A percentile compares a stretch with the other conserved stretches of the same genome.
These are phyloP conservation scores for Phaenicophaeus curvirostris DNA, from an alignment of 2,797 vertebrate species.

Conservation along the genomic window DNA sequence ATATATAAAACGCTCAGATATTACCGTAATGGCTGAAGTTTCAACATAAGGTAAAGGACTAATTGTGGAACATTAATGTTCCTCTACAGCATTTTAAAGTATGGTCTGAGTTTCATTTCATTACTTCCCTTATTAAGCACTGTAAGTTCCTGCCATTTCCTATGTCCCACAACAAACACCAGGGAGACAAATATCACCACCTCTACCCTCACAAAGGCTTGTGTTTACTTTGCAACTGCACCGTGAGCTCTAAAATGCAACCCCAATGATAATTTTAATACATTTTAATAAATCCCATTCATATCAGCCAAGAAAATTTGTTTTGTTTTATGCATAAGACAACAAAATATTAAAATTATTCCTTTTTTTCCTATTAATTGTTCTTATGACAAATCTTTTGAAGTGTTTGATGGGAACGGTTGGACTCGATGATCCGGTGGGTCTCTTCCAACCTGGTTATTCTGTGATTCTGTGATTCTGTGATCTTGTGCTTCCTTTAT, in stretches of 20 bases:
- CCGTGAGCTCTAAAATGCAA: background rate
- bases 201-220: background rate
- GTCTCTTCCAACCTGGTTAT: too few relatives aligned
- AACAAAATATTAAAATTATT: background rate
- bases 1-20: background rate
- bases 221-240: background rate
- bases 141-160: background rate
- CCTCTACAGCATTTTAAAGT: background rate
- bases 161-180: background rate
- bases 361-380: background rate
- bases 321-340: background rate
- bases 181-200: background rate
- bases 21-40: background rate
- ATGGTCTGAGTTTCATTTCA: background rate
- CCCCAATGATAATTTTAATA: background rate
- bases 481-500: background rate
- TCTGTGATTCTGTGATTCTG: too few relatives aligned
- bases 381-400: background rate
- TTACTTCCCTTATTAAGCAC: background rate
- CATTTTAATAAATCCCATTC: background rate
- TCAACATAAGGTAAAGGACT: background rate
- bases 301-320: background rate
- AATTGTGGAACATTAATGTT: background rate
- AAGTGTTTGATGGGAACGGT: too few relatives aligned
- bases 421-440: too few relatives aligned